Evolutionary conservation across 2,113 vertebrate genomes (phyloP).

Genomic region (Colistium nudipinnis): DNA sequence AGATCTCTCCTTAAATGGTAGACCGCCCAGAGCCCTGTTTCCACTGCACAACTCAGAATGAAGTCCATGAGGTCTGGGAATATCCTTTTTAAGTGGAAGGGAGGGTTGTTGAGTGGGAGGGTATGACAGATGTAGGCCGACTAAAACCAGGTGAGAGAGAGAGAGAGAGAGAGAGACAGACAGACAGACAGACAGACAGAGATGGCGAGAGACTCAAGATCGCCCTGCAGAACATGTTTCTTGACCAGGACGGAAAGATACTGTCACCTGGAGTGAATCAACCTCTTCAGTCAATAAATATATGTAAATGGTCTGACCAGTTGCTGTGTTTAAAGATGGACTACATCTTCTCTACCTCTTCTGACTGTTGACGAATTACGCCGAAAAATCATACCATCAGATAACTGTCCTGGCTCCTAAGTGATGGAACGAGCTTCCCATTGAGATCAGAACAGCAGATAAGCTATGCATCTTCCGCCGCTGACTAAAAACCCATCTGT

Average conservation of each 20-base stretch:
- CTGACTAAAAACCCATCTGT: no score
- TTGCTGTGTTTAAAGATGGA: not conserved
- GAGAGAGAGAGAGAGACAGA: not conserved
- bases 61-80: conserved; percentile 65
- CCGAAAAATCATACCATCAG: no score
- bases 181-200: no score
- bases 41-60: conserved; percentile 63
- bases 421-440: no score
- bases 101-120: not conserved
- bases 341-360: not conserved
- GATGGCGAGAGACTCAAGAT: not conserved
- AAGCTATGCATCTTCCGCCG: no score
- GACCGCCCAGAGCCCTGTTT: conserved; percentile 69
- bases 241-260: conserved; percentile 16
- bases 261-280: not conserved
- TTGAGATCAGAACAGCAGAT: no score
- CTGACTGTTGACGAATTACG: not conserved
- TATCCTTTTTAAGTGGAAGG: conserved; percentile 63
- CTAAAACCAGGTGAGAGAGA: conserved; percentile 23
- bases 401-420: no score
- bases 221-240: not conserved
- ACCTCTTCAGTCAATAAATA: not conserved
- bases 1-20: conserved; percentile 81
- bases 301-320: not conserved
- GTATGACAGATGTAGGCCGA: conserved; percentile 22